Conservation (phyloP, 2,113 vertebrate genomes). For the Bos javanicus region DNA sequence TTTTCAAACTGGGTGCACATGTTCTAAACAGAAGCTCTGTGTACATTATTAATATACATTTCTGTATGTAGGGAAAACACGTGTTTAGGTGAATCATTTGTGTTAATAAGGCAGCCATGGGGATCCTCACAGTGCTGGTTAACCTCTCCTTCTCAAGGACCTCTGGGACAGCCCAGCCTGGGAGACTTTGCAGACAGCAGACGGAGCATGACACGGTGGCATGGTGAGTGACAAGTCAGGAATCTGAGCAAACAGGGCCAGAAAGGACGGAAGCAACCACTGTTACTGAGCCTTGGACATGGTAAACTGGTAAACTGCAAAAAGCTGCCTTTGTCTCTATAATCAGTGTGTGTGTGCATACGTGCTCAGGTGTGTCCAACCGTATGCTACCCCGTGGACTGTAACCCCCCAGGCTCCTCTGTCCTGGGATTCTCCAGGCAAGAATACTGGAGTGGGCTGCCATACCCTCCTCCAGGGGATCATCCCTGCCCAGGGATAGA, state of each 20-base stretch:
- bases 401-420: not conserved
- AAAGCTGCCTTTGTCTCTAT: not conserved
- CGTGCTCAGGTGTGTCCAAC: not conserved
- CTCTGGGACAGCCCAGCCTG: not conserved
- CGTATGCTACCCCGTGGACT: not conserved
- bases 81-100: not conserved
- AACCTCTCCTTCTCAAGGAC: not conserved
- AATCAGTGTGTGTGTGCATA: not conserved
- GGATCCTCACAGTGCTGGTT: not conserved
- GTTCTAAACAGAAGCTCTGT: conserved; percentile 20
- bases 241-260: not conserved
- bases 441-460: not conserved
- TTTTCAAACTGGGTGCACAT: not conserved
- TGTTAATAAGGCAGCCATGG: not conserved
- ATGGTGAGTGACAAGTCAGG: fast-evolving
- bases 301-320: not conserved
- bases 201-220: fast-evolving
- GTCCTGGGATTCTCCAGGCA: not conserved
- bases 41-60: not conserved
- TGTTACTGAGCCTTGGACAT: not conserved
- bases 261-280: not conserved
- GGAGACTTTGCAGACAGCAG: not conserved
- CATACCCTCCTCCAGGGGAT: not conserved
- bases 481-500: not conserved
- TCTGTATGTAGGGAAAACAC: not conserved